Percentiles rank a stretch among this genome's conserved stretches.
Conservation (phyloP, 2,888 invertebrate species). For the Conus canariensis region DNA sequence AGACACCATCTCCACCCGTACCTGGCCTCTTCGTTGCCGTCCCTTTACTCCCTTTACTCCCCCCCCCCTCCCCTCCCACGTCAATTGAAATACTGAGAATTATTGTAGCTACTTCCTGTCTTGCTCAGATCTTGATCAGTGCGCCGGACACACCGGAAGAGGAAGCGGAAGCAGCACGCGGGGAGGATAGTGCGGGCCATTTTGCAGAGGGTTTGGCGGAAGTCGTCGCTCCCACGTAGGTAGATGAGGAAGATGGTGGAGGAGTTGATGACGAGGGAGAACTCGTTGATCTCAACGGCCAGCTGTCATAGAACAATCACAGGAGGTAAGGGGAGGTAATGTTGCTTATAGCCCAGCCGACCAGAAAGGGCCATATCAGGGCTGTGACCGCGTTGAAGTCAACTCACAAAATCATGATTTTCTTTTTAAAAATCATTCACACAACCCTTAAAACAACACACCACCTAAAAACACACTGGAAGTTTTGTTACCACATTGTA, state of each 20-base stretch:
- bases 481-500: no score
- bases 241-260: constrained; percentile 27
- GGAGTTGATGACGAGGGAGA: constrained; percentile 28
- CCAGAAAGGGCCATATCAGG: no score
- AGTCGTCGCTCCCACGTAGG: constrained; percentile 20
- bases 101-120: background rate
- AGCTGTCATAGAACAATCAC: background rate
- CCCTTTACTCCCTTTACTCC: no score
- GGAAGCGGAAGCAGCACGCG: constrained; percentile 11
- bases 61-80: no score
- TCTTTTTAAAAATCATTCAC: no score
- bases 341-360: background rate
- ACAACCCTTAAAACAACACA: no score
- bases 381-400: no score
- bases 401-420: background rate
- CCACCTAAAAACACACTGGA: no score
- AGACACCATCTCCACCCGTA: no score
- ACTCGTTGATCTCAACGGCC: background rate
- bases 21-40: no score
- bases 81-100: no score
- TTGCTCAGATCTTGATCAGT: background rate
- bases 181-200: background rate
- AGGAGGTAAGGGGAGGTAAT: background rate
- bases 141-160: constrained; percentile 37
- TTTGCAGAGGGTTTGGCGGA: background rate